Evolutionary conservation across 1,140 invertebrate species (phyloP), one percentile per base, ranked within the genome.

Genomic region (Aplysia californica): DNA sequence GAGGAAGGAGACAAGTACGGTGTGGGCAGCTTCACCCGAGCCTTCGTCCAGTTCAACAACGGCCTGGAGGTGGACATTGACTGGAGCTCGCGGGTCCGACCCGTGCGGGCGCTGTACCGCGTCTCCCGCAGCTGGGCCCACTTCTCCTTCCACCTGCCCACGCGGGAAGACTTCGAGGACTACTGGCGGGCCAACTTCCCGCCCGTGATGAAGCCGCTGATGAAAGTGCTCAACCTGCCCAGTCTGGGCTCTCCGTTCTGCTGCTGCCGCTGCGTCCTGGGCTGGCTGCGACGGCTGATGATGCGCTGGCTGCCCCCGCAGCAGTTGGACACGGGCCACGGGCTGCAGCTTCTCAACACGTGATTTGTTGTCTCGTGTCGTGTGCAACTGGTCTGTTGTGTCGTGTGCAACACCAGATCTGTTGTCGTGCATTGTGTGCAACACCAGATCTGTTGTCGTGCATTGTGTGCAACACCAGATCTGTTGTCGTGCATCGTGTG

Each of bases 251-350:
- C 77, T 15, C 38, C 84, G 4, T 86, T 80, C 50, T 87, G 85
- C 64, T 86, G 85, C 74, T 86, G 83, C 68, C 79, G 82, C 10
- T 83, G 84, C 76, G n/a, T 87, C 1, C 33, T 81, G 6, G 72
- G 78, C 3, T 89, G 86, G 82, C 44, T 88, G 33, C 80, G 83
- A n/a, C 78, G 87, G n/a, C 80, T 87, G 77, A 79, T 83, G 65
- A 87, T 88, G 86, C 76, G 68, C n/a, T 87, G 85, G 83, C 75
- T 88, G 18, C 87, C 87, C 21, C 88, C 88, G 26, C 80, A 83
- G 50, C 82, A 87, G 59, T 64, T 85, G n/a, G 87, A 90, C 70
- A 90, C 88, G 26, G 88, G 87, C 2, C 89, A 90, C 82, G 88
- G 89, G 10, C 88, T 89, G 74, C 88, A 86, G 75, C 80, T 90